Conservation (phyloP, 2,888 invertebrate species). For the Sialis lutaria region DNA sequence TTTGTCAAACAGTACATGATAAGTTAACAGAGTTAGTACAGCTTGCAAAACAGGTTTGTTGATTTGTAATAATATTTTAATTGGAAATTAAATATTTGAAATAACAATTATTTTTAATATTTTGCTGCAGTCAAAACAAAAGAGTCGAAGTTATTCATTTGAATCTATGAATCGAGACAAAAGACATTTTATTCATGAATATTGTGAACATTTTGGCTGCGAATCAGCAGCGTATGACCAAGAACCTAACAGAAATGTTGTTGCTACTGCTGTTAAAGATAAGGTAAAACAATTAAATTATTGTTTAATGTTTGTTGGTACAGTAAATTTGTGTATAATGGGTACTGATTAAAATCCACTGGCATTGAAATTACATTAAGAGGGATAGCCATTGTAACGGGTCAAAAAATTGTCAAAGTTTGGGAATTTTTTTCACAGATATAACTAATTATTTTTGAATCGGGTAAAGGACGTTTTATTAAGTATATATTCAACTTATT, state of each 20-base stretch:
- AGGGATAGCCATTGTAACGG: too few relatives aligned
- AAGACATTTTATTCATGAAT: slow-evolving; percentile 82
- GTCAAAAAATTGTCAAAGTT: too few relatives aligned
- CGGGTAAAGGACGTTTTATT: too few relatives aligned
- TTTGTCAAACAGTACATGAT: slow-evolving; percentile 71
- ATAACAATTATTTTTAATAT: slow-evolving; percentile 1
- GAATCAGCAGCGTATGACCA: slow-evolving; percentile 88
- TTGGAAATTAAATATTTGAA: not conserved
- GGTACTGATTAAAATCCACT: too few relatives aligned
- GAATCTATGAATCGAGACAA: slow-evolving; percentile 88
- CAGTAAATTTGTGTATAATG: too few relatives aligned
- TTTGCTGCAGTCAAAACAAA: slow-evolving; percentile 48
- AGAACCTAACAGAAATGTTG: slow-evolving; percentile 89
- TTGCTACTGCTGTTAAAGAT: slow-evolving; percentile 72
- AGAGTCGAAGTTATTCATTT: slow-evolving; percentile 71
- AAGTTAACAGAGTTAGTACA: slow-evolving; percentile 71
- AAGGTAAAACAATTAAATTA: slow-evolving; percentile 34
- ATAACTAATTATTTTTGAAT: too few relatives aligned
- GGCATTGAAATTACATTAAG: not conserved
- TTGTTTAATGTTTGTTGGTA: not conserved
- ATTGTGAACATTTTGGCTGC: slow-evolving; percentile 88
- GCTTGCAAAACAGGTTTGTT: slow-evolving; percentile 60
- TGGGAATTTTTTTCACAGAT: too few relatives aligned
- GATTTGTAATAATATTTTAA: not conserved
- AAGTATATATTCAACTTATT: too few relatives aligned